Conservation (phyloP, 2,888 invertebrate genomes). For the Torymus tubicola region DNA sequence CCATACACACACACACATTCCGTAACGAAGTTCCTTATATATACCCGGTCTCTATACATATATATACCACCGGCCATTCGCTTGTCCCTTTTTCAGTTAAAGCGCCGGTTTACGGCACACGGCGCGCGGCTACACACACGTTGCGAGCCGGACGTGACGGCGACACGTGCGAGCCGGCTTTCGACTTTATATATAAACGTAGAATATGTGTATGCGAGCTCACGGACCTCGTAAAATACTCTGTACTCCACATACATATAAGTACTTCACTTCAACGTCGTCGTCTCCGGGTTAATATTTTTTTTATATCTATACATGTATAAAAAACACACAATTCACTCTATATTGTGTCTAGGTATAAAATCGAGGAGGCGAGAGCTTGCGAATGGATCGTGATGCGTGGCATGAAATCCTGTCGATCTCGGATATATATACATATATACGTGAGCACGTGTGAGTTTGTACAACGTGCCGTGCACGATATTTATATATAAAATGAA, state of each 20-base stretch:
- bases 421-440: too few species aligned
- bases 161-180: conserved; percentile 50
- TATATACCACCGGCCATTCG: conserved; percentile 12
- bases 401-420: too few species aligned
- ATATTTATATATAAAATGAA: too few species aligned
- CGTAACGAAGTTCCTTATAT: neutral
- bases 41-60: neutral
- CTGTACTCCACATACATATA: too few species aligned
- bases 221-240: conserved; percentile 22
- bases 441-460: too few species aligned
- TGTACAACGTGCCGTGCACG: too few species aligned
- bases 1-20: too few species aligned
- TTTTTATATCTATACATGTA: neutral
- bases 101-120: conserved; percentile 40
- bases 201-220: neutral
- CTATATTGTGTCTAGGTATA: too few species aligned
- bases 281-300: conserved; percentile 22
- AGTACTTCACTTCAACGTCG: too few species aligned
- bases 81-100: conserved; percentile 31
- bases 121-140: neutral
- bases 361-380: too few species aligned
- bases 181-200: conserved; percentile 13
- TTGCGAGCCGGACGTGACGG: conserved; percentile 31
- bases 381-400: too few species aligned
- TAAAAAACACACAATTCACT: neutral